Conservation (phyloP, 2,797 vertebrate genomes). For the Gobionotothen gibberifrons region DNA sequence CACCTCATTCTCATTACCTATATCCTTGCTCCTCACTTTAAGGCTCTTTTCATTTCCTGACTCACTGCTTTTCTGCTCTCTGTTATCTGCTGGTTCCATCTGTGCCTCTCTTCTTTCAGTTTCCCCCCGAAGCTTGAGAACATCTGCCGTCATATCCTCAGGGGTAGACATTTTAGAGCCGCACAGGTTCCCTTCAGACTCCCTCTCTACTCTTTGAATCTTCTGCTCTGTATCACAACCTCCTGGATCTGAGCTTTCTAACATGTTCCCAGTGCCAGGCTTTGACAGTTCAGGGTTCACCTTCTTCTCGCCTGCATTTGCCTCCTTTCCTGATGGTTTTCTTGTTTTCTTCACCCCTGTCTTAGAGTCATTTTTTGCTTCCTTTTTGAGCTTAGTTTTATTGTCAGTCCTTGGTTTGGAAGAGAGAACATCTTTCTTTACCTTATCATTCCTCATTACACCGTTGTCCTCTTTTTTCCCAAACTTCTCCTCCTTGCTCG, state of each 20-base stretch:
- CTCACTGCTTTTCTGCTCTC: constrained; percentile 37
- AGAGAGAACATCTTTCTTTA: constrained; percentile 68
- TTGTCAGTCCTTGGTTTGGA: constrained; percentile 83
- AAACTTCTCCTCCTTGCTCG: constrained; percentile 75
- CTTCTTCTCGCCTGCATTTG: constrained; percentile 68
- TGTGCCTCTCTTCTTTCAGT: constrained; percentile 28
- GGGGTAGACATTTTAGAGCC: constrained; percentile 84
- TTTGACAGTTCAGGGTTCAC: constrained; percentile 48
- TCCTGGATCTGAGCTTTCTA: constrained; percentile 54
- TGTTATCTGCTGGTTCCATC: constrained; percentile 39
- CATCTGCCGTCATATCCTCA: constrained; percentile 82
- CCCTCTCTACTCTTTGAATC: constrained; percentile 58
- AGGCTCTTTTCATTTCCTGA: constrained; percentile 44
- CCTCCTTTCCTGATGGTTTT: constrained; percentile 69
- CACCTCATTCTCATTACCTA: constrained; percentile 24
- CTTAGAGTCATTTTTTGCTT: constrained; percentile 84
- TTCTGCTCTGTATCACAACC: constrained; percentile 54
- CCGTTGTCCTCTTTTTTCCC: constrained; percentile 73
- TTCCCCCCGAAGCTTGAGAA: constrained; percentile 70
- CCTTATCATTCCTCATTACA: constrained; percentile 61
- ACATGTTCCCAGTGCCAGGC: constrained; percentile 57
- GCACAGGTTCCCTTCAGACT: constrained; percentile 43
- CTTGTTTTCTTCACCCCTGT: constrained; percentile 66
- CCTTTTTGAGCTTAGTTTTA: constrained; percentile 78
- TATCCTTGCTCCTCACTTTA: constrained; percentile 23